Evolutionary conservation across 1,140 invertebrate genomes (phyloP).

Genomic region (Parasteatoda tepidariorum): DNA sequence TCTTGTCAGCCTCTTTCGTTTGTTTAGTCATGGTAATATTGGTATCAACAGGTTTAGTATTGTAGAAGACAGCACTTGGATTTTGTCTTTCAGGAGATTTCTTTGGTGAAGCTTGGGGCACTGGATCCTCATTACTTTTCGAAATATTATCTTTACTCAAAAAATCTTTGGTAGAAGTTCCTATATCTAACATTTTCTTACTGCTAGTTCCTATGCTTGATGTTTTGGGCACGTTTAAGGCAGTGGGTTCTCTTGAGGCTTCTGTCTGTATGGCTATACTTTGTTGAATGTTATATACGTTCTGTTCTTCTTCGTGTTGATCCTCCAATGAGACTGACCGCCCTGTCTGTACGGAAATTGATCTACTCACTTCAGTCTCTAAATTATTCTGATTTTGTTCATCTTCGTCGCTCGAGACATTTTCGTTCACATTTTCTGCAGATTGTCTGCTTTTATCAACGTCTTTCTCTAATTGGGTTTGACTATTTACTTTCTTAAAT

Average conservation of each 20-base stretch:
- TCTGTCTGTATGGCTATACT: constrained; percentile 38
- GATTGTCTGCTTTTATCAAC: too few relatives aligned
- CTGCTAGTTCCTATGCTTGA: too few relatives aligned
- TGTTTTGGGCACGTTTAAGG: too few relatives aligned
- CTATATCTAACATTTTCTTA: background rate
- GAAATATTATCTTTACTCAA: background rate
- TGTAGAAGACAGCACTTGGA: constrained; percentile 39
- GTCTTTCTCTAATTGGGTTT: background rate
- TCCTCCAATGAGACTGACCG: background rate
- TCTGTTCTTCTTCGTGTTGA: background rate
- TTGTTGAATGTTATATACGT: too few relatives aligned
- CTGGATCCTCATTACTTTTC: background rate
- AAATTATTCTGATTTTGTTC: background rate
- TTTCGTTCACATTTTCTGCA: background rate
- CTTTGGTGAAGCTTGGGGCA: background rate
- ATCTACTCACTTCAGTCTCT: background rate
- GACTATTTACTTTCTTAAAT: background rate
- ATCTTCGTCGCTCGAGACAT: background rate
- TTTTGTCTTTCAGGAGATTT: constrained; percentile 45
- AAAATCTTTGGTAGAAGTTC: background rate
- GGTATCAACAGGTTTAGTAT: background rate
- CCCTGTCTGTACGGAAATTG: constrained; percentile 39
- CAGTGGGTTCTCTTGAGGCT: too few relatives aligned
- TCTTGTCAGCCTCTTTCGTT: background rate
- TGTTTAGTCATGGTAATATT: background rate